Conservation (phyloP, 2,888 invertebrate species). For the Synergus itoensis region DNA sequence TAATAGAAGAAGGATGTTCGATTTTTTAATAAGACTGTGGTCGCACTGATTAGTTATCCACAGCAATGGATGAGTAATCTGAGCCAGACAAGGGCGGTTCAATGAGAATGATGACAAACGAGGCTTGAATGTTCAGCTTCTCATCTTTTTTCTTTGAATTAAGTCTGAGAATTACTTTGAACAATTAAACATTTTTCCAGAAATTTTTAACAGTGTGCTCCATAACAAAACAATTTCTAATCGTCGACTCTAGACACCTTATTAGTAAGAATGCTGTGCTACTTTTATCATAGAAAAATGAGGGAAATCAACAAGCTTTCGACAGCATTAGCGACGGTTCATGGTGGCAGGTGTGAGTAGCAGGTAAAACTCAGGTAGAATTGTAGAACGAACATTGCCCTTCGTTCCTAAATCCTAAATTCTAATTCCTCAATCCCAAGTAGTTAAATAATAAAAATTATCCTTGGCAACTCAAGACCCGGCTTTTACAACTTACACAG, state of each 20-base stretch:
- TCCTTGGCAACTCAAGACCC: neutral
- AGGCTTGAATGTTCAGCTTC: neutral
- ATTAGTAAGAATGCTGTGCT: conserved; percentile 28
- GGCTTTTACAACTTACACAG: neutral
- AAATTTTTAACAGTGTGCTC: neutral
- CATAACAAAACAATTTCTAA: neutral
- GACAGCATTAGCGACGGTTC: conserved; percentile 10
- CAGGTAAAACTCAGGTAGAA: conserved; percentile 30
- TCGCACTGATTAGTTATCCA: conserved; percentile 19
- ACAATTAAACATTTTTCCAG: neutral
- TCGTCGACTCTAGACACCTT: neutral
- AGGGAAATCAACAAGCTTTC: conserved; percentile 40
- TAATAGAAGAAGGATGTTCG: neutral
- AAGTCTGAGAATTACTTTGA: neutral
- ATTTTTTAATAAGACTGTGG: conserved; percentile 7
- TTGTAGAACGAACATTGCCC: neutral
- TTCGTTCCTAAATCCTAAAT: neutral
- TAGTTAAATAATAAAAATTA: neutral
- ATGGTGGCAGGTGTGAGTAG: neutral
- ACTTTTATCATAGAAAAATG: conserved; percentile 22
- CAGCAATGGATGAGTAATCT: conserved; percentile 21
- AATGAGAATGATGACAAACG: neutral
- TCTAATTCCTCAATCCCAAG: neutral
- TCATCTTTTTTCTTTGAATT: neutral
- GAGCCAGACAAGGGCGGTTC: conserved; percentile 3